Conservation (phyloP, 2,797 vertebrate species). For the Lacerta agilis region DNA sequence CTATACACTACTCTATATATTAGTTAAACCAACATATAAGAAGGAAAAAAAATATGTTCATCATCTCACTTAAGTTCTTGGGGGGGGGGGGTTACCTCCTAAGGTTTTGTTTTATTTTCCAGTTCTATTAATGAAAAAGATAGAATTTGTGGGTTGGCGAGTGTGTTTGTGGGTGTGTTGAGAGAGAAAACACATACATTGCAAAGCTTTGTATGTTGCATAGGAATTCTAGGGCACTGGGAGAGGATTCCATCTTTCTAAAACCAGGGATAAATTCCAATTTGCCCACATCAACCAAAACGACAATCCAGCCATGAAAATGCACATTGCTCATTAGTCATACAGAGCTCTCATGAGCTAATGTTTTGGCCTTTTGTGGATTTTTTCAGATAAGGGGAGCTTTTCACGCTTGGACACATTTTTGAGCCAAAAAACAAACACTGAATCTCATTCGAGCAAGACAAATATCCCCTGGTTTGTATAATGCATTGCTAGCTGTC, state of each 20-base stretch:
- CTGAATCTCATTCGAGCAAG: slow-evolving; percentile 21
- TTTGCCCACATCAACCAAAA: slow-evolving; percentile 19
- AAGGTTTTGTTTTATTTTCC: not conserved
- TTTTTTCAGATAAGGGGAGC: slow-evolving; percentile 29
- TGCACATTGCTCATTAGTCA: slow-evolving; percentile 30
- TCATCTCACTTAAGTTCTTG: not conserved
- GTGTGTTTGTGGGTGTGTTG: too few relatives aligned
- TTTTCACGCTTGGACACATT: slow-evolving; percentile 48
- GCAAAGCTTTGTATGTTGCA: not conserved
- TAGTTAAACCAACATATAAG: not conserved
- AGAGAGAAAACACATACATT: not conserved
- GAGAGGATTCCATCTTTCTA: not conserved
- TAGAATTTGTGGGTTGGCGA: not conserved
- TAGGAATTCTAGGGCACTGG: not conserved
- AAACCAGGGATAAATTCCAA: not conserved
- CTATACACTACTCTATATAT: not conserved
- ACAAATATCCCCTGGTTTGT: slow-evolving; percentile 36
- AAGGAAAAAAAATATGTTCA: not conserved
- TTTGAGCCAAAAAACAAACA: slow-evolving; percentile 51
- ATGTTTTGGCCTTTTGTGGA: slow-evolving; percentile 21
- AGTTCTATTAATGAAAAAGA: not conserved
- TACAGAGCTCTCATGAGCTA: slow-evolving; percentile 18
- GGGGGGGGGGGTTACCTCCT: not conserved
- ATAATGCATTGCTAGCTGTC: slow-evolving; percentile 21
- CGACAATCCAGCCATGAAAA: slow-evolving; percentile 19